phyloP scores from a whole-genome alignment of 2,888 invertebrate species.

The Saturnia japonica region DNA sequence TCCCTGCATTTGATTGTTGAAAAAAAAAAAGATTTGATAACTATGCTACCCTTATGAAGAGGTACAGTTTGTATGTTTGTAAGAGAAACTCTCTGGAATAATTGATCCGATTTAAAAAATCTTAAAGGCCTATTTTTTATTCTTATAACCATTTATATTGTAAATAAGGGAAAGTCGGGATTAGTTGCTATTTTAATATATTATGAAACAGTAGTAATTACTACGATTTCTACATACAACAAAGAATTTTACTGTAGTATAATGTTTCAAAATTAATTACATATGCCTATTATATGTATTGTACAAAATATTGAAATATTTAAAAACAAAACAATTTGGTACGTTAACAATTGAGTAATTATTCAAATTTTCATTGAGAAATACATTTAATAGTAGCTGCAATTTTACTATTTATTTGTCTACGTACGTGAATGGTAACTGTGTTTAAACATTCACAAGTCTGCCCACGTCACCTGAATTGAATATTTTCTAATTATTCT shows the following conservation, averaged over 20 bases:
- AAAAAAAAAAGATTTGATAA: too few relatives aligned
- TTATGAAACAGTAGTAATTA: neutral
- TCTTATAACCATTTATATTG: too few relatives aligned
- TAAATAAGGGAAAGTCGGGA: too few relatives aligned
- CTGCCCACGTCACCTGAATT: too few relatives aligned
- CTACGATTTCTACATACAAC: neutral
- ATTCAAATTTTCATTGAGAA: neutral
- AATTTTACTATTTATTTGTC: neutral
- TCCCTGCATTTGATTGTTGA: neutral
- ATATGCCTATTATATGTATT: neutral
- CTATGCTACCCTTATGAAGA: too few relatives aligned
- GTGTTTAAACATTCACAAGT: neutral
- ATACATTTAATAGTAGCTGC: neutral
- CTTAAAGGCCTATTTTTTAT: too few relatives aligned
- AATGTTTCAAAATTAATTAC: neutral
- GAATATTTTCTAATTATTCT: too few relatives aligned
- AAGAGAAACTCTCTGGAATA: too few relatives aligned
- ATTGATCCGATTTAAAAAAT: too few relatives aligned
- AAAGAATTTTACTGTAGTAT: neutral
- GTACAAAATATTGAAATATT: neutral
- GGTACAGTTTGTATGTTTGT: too few relatives aligned
- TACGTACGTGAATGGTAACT: too few relatives aligned
- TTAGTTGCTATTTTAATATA: neutral
- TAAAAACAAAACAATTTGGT: neutral
- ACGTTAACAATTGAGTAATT: neutral